Evolutionary conservation across 1,140 invertebrate genomes (phyloP).

Genomic region (Apis dorsata): DNA sequence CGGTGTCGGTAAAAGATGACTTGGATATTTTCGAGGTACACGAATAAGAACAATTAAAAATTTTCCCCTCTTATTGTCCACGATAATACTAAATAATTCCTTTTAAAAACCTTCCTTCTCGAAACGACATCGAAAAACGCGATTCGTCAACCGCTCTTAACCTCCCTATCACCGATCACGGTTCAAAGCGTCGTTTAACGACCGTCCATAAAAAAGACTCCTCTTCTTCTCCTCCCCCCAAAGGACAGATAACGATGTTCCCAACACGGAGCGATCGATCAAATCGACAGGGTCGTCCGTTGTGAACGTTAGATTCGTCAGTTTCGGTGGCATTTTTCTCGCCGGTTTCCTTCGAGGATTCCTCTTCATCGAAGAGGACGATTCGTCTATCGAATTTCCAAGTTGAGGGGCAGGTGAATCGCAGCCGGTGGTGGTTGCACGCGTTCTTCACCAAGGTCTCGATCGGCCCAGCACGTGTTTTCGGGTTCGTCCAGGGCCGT

Average conservation of each 20-base stretch:
- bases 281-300: conserved; percentile 49
- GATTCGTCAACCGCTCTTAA: neutral
- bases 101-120: no score
- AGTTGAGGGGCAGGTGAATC: conserved; percentile 62
- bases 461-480: conserved; percentile 33
- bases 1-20: neutral
- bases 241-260: conserved; percentile 46
- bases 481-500: conserved; percentile 39
- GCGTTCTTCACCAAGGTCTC: conserved; percentile 17
- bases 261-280: conserved; percentile 52
- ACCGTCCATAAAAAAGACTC: conserved; percentile 36
- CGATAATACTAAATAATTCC: no score
- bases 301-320: conserved; percentile 49
- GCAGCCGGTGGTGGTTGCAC: conserved; percentile 51
- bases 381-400: no score
- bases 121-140: conserved; percentile 1
- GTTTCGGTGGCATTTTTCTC: conserved; percentile 49
- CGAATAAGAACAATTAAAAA: no score
- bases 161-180: conserved; percentile 25
- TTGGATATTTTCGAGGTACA: neutral
- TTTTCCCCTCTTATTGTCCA: no score
- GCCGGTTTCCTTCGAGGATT: conserved; percentile 32
- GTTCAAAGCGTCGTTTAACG: conserved; percentile 39
- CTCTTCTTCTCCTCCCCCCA: neutral
- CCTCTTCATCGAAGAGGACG: conserved; percentile 12